phyloP scores from a whole-genome alignment of 2,797 vertebrate genomes.

The Acanthis flammea region DNA sequence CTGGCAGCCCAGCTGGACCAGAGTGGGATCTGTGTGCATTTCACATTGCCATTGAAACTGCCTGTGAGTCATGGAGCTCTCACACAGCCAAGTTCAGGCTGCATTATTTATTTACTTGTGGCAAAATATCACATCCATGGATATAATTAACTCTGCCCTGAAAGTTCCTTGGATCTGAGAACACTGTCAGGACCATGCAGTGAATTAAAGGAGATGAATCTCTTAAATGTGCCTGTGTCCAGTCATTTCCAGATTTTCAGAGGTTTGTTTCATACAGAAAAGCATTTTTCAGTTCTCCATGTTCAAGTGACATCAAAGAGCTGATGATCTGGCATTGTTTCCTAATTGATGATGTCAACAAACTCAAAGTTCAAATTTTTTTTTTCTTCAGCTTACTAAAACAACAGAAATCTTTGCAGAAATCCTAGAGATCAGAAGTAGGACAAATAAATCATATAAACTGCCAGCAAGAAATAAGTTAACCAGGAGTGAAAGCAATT shows the following conservation, averaged over 20 bases:
- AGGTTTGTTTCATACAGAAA: neutral
- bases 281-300: neutral
- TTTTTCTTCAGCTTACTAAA: neutral
- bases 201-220: neutral
- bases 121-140: neutral
- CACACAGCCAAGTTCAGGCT: neutral
- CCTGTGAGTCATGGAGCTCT: neutral
- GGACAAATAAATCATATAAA: neutral
- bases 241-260: neutral
- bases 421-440: neutral
- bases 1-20: neutral
- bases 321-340: neutral
- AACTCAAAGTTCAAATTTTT: neutral
- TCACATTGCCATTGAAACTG: neutral
- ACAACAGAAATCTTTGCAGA: neutral
- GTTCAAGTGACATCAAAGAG: neutral
- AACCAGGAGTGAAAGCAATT: neutral
- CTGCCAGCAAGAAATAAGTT: neutral
- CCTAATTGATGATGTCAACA: neutral
- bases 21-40: neutral
- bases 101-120: neutral
- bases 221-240: neutral
- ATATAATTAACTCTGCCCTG: neutral
- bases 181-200: neutral
- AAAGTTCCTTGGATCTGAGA: neutral